Percentiles rank a stretch among this genome's conserved stretches.
These are phyloP conservation scores for Falco rusticolus DNA, from an alignment of 2,797 vertebrate genomes.

Conservation along the genomic window DNA sequence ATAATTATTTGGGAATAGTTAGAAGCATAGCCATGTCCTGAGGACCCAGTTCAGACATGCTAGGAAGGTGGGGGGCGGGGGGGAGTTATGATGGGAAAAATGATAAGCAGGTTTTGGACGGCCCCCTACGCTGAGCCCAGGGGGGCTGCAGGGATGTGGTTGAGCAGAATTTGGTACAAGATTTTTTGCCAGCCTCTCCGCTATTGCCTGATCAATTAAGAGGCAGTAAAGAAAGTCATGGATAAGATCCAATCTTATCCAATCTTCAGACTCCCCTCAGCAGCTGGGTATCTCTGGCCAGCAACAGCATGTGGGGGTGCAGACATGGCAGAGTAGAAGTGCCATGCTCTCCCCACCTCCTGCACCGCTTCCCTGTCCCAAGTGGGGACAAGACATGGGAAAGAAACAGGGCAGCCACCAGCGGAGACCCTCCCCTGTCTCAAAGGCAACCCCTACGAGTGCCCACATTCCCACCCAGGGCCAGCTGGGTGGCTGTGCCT, in stretches of 20 bases:
- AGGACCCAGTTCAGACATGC: slow-evolving; percentile 34
- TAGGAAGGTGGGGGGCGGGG: not conserved
- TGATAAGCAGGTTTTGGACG: not conserved
- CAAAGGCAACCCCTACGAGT: not conserved
- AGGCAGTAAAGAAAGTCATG: not conserved
- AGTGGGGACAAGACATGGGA: not conserved
- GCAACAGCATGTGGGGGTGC: rapidly evolving
- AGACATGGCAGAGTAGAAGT: not conserved
- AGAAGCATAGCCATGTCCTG: slow-evolving; percentile 23
- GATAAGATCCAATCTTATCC: not conserved
- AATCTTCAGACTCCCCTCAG: not conserved
- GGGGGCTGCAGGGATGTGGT: not conserved
- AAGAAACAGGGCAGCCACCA: not conserved
- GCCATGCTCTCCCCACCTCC: not conserved
- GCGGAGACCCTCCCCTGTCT: not conserved
- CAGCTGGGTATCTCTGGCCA: not conserved
- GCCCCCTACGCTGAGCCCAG: not conserved
- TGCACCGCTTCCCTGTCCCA: not conserved
- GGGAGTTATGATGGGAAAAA: not conserved
- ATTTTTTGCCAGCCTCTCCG: not conserved
- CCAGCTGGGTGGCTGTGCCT: not conserved
- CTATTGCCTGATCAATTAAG: not conserved
- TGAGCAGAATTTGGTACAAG: not conserved
- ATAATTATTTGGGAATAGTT: slow-evolving; percentile 53
- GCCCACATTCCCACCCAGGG: not conserved